phyloP scores from a whole-genome alignment of 2,113 vertebrate species.

The Rana temporaria region DNA sequence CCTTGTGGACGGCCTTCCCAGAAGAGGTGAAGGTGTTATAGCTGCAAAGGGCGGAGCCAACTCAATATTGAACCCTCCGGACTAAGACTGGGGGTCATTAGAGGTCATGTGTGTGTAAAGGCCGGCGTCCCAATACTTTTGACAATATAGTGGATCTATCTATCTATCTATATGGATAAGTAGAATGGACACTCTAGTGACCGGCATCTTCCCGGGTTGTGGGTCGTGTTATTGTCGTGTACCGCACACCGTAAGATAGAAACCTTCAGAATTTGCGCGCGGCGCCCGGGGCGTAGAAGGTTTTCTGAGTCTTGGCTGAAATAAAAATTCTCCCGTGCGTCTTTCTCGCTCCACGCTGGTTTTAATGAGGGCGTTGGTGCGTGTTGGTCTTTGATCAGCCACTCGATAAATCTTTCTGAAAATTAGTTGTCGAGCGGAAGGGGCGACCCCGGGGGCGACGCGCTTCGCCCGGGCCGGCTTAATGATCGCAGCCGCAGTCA shows the following conservation, averaged over 20 bases:
- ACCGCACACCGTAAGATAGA: not conserved
- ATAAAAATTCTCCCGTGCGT: not conserved
- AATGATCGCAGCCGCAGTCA: conserved; percentile 33
- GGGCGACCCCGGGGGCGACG: not conserved
- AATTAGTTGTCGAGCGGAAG: not conserved
- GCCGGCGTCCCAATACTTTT: no score
- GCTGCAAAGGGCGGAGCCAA: no score
- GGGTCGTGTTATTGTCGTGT: not conserved
- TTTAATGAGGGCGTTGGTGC: conserved; percentile 28
- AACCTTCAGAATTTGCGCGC: not conserved
- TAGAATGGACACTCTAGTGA: not conserved
- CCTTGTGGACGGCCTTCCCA: no score
- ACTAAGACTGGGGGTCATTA: no score
- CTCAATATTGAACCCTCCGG: no score
- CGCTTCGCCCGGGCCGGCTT: not conserved
- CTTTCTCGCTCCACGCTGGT: not conserved
- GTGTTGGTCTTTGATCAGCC: conserved; percentile 29
- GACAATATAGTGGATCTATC: no score
- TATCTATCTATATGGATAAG: no score
- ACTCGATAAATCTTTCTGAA: conserved; percentile 35
- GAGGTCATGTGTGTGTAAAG: no score
- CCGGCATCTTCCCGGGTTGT: not conserved
- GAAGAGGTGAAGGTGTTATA: no score
- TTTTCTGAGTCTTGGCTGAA: not conserved
- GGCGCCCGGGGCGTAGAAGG: not conserved